Conservation (phyloP, 2,797 vertebrate species). For the Sebastiscus albofasciatus region DNA sequence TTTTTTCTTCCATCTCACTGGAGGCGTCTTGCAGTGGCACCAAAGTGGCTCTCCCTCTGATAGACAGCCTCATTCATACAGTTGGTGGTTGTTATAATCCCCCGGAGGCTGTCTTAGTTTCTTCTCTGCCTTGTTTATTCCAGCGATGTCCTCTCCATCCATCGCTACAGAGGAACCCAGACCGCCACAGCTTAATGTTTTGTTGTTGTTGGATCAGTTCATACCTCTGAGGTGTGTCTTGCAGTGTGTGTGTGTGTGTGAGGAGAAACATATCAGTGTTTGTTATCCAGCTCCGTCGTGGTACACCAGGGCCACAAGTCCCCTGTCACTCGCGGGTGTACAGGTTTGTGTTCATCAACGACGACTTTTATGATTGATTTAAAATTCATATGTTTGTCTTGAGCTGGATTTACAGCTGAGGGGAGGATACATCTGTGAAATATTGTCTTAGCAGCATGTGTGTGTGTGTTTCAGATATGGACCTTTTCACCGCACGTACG, state of each 20-base stretch:
- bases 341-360: constrained; percentile 15
- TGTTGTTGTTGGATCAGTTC: constrained; percentile 54
- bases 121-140: constrained; percentile 63
- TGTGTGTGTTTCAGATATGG: background rate
- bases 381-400: background rate
- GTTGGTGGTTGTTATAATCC: constrained; percentile 49
- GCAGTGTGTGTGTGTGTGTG: constrained; percentile 1
- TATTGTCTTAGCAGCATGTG: background rate
- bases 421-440: background rate
- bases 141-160: constrained; percentile 53
- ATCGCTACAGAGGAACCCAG: constrained; percentile 43
- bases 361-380: constrained; percentile 11
- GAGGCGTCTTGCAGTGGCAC: constrained; percentile 36
- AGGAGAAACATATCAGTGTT: constrained; percentile 31
- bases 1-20: constrained; percentile 16
- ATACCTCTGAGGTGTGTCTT: constrained; percentile 52
- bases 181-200: constrained; percentile 52
- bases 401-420: background rate
- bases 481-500: background rate
- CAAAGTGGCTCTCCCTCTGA: constrained; percentile 49
- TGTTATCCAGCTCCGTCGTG: constrained; percentile 26
- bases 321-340: constrained; percentile 16
- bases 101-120: constrained; percentile 45
- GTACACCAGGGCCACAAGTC: constrained; percentile 20
- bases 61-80: constrained; percentile 60